phyloP scores from a whole-genome alignment of 1,140 invertebrate species.

The Steinernema feltiae region DNA sequence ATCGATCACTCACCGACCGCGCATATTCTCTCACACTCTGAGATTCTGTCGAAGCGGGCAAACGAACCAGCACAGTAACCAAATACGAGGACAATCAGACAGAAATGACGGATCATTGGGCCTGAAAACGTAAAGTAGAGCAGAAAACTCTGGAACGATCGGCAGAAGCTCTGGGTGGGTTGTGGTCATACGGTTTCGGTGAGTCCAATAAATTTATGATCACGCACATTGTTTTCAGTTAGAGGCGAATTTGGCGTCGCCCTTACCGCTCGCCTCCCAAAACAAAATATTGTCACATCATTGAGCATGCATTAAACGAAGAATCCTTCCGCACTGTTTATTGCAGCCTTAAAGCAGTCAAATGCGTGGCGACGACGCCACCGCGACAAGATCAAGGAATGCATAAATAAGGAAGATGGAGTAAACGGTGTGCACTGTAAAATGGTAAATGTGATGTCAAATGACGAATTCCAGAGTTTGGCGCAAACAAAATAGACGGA shows the following conservation, averaged over 20 bases:
- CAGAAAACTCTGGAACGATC: not conserved
- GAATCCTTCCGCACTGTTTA: not conserved
- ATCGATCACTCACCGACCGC: not conserved
- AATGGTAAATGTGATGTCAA: not conserved
- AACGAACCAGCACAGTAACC: not conserved
- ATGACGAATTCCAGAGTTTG: not conserved
- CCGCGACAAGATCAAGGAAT: not conserved
- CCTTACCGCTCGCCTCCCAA: not conserved
- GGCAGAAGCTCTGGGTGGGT: not conserved
- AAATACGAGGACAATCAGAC: not conserved
- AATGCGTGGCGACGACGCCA: not conserved
- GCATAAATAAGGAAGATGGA: not conserved
- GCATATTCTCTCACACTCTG: slow-evolving; percentile 1
- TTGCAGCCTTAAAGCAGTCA: not conserved
- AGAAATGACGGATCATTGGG: not conserved
- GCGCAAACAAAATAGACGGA: not conserved
- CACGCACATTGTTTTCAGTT: not conserved
- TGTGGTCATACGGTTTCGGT: not conserved
- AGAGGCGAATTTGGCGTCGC: not conserved
- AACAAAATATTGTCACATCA: slow-evolving; percentile 6
- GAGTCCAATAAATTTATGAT: not conserved
- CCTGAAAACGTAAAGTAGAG: not conserved
- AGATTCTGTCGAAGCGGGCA: not conserved
- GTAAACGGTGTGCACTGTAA: not conserved
- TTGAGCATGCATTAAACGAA: slow-evolving; percentile 1